Percentiles rank a stretch among this genome's conserved stretches.
Conservation (phyloP, 1,140 invertebrate species). For the Neomicropteryx cornuta region DNA sequence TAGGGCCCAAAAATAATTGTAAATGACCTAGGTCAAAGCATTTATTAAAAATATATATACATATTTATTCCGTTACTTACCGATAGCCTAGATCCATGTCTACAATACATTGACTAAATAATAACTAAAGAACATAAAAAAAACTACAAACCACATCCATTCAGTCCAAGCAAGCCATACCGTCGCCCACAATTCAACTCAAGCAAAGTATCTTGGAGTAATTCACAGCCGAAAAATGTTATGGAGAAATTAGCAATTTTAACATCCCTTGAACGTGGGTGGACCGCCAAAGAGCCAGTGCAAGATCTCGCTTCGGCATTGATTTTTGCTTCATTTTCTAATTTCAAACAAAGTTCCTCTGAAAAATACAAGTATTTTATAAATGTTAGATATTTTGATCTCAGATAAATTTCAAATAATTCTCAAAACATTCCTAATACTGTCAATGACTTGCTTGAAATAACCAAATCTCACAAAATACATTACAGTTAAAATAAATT, state of each 20-base stretch:
- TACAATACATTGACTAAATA: too few relatives aligned
- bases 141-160: slow-evolving; percentile 95
- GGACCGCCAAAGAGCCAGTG: slow-evolving; percentile 89
- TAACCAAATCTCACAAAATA: not conserved
- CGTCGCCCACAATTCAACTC: slow-evolving; percentile 94
- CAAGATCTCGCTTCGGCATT: slow-evolving; percentile 90
- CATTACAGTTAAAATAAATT: slow-evolving; percentile 2
- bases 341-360: slow-evolving; percentile 77
- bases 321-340: slow-evolving; percentile 81
- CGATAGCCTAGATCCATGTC: too few relatives aligned
- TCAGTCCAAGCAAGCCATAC: slow-evolving; percentile 93
- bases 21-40: too few relatives aligned
- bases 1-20: too few relatives aligned
- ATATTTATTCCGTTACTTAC: too few relatives aligned
- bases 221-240: slow-evolving; percentile 93
- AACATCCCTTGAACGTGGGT: slow-evolving; percentile 89
- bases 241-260: slow-evolving; percentile 97
- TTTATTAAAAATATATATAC: too few relatives aligned
- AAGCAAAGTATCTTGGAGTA: slow-evolving; percentile 90
- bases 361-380: slow-evolving; percentile 17
- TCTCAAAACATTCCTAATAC: not conserved
- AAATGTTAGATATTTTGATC: slow-evolving; percentile 6
- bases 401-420: slow-evolving; percentile 5
- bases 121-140: too few relatives aligned
- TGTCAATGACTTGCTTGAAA: not conserved